Evolutionary conservation across 2,113 vertebrate species (phyloP), one percentile per base, ranked within the genome.

Genomic region (Periophthalmodon schlosseri): DNA sequence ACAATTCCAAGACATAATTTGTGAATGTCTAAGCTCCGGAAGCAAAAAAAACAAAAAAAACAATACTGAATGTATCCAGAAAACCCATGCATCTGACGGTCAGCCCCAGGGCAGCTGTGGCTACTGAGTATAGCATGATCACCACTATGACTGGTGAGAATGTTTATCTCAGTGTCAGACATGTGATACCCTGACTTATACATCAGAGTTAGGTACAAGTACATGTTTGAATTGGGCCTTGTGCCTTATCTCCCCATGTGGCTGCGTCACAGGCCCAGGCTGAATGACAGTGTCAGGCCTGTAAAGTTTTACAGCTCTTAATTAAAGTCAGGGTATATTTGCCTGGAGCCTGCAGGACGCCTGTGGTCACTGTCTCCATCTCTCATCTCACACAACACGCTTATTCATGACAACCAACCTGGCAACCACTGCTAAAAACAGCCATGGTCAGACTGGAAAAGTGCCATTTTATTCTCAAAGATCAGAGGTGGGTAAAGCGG

Each of bases 331-430:
- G 84, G 87, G 82, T 88, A 89, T 86, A 91, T 90, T 91, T 87
- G 86, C 76, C 88, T 91, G 87, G 89, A 86, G 88, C 89, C 88
- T 85, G 78, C 72, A 83, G 83, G 89, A 87, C 76, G 88, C 86
- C 87, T 91, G 89, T 83, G 89, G 88, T 89, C 74, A 74, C 52
- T 82, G 79, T 79, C 75, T 79, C 80, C 80, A 82, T 84, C 85
- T 87, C 87, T 90, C 88, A 89, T 88, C 85, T 87, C 84, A 77
- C 85, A 77, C 74, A 79, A 81, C 83, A 89, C 74, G 85, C 83
- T 82, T 80, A 87, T 85, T 87, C 84, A 86, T 57, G 80, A 56
- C 77, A 74, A 68, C 65, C 50, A 76, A 73, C 61, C 74, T 70
- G 23, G 24, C 44, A 84, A 47, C 50, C 50, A 50, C 46, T 72